Evolutionary conservation across 2,888 invertebrate genomes (phyloP), one percentile per base, ranked within the genome.

Genomic region (Mythimna lalbum): DNA sequence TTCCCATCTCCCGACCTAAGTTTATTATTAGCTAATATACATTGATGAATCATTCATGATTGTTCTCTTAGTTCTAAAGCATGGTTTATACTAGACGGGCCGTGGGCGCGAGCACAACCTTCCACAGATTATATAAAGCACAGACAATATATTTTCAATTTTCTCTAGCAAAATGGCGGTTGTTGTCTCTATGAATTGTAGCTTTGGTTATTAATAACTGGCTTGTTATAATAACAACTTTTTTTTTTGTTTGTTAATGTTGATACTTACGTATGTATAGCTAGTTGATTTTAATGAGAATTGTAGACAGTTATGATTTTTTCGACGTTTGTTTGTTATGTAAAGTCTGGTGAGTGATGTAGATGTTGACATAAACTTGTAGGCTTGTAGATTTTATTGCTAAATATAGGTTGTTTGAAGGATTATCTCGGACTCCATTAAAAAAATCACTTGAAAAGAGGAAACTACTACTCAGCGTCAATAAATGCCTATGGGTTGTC

Each of bases 11-110:
- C 61, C 31, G 65, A 66, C 17, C 73, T 75, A 56, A 52, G 61
- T 69, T 62, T 79, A 66, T 81, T 76, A 85, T 76, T 78, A 76
- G 68, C 68, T 82, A 81, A 78, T 76, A 73, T 70, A 63, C 57
- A 55, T 63, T 66, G 76, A 84, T 84, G 87, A 87, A 81, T 87
- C 85, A 87, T 79, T 82, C 78, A 80, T 81, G 78, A 65, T 76
- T 77, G 79, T 69, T 73, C 69, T 80, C 69, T 80, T 50, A 66
- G 69, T 61, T 68, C 52, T 72, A 71, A 81, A 79, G 66, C 79
- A 59, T 67, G 69, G 72, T 69, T 73, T 36, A 66, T 65, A 64
- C 77, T 55, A 73, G 72, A 69, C 68, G 50, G 61, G 64, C 61
- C 63, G 84, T 83, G 83, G 85, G 85, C 78, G 84, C 53, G 67